Percentiles rank a stretch among this genome's conserved stretches.
These are phyloP conservation scores for Amphipyra tragopoginis DNA, from an alignment of 2,888 invertebrate species.

Conservation along the genomic window DNA sequence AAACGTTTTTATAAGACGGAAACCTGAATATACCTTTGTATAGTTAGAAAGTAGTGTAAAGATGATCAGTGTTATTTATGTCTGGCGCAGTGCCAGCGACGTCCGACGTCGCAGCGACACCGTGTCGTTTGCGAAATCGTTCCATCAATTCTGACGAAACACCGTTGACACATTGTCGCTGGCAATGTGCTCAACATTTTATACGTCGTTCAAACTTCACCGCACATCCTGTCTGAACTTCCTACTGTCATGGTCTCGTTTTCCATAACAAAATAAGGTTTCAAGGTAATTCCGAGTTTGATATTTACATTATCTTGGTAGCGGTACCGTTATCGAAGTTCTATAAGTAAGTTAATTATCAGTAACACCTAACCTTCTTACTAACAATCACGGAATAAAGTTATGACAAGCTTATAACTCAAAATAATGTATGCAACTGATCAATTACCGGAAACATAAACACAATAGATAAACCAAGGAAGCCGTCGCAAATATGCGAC, in stretches of 20 bases:
- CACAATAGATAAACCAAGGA: too few relatives aligned
- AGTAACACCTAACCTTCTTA: too few relatives aligned
- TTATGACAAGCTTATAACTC: too few relatives aligned
- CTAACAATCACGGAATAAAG: too few relatives aligned
- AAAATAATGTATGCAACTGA: too few relatives aligned
- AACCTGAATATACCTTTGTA: constrained; percentile 17
- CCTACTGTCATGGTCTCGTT: constrained; percentile 31
- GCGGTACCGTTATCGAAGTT: background rate
- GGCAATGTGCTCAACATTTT: constrained; percentile 56
- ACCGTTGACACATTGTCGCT: constrained; percentile 61
- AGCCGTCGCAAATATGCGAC: too few relatives aligned
- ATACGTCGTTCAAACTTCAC: constrained; percentile 40
- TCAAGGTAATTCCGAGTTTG: constrained; percentile 1
- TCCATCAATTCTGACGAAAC: constrained; percentile 71
- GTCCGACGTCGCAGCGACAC: constrained; percentile 53
- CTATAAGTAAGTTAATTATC: too few relatives aligned
- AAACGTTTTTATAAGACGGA: constrained; percentile 8
- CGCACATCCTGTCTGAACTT: constrained; percentile 32
- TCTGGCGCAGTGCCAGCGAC: constrained; percentile 72
- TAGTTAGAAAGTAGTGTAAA: constrained; percentile 54
- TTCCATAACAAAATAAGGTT: constrained; percentile 21
- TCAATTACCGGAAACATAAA: too few relatives aligned
- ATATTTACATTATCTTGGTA: background rate
- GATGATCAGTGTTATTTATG: constrained; percentile 68
- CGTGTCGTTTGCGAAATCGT: constrained; percentile 67